phyloP scores from a whole-genome alignment of 1,140 invertebrate species.

The Radopholus similis region DNA sequence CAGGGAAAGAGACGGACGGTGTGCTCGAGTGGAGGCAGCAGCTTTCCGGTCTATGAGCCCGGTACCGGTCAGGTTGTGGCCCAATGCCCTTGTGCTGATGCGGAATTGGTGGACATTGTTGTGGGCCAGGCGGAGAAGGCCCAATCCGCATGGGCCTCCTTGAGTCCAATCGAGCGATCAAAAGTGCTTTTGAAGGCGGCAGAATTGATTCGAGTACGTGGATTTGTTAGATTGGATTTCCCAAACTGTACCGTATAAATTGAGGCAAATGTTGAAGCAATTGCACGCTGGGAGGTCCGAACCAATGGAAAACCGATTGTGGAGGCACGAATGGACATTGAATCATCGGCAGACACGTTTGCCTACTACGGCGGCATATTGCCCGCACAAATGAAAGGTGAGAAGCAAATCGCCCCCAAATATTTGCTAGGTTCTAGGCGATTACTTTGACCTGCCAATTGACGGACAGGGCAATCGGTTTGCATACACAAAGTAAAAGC shows the following conservation, averaged over 20 bases:
- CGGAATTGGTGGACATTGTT: slow-evolving; percentile 5
- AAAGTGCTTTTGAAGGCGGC: slow-evolving; percentile 10
- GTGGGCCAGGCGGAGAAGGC: not conserved
- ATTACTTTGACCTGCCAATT: slow-evolving; percentile 11
- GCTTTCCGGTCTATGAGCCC: slow-evolving; percentile 16
- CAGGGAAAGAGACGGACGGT: slow-evolving; percentile 1
- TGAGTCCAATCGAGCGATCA: slow-evolving; percentile 10
- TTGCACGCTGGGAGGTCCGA: slow-evolving; percentile 46
- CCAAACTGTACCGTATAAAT: not conserved
- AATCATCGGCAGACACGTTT: slow-evolving; percentile 54
- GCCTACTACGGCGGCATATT: slow-evolving; percentile 36
- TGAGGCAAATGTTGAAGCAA: slow-evolving; percentile 11
- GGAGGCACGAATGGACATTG: slow-evolving; percentile 46
- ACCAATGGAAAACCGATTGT: slow-evolving; percentile 55
- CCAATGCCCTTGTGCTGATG: slow-evolving; percentile 7
- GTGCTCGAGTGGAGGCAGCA: slow-evolving; percentile 4
- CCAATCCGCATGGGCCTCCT: not conserved
- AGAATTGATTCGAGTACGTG: not conserved
- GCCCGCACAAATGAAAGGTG: slow-evolving; percentile 12
- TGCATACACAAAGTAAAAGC: slow-evolving; percentile 43
- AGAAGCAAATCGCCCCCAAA: not conserved
- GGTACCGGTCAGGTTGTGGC: slow-evolving; percentile 10
- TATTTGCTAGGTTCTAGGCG: not conserved
- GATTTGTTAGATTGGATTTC: slow-evolving; percentile 2
- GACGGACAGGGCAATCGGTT: slow-evolving; percentile 25